Conservation (phyloP, 2,888 invertebrate species). For the Allacma fusca region DNA sequence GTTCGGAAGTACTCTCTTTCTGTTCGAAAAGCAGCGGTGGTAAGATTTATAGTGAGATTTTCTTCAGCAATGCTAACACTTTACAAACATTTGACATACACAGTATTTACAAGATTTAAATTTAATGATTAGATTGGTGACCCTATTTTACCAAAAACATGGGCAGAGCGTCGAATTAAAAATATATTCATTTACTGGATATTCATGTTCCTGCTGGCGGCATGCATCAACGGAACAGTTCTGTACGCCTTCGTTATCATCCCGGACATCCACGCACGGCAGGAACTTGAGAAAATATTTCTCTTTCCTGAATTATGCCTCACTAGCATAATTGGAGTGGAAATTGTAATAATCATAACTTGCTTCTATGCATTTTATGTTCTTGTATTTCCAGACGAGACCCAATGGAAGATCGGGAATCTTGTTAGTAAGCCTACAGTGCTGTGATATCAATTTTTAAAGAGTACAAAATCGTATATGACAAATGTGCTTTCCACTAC, state of each 20-base stretch:
- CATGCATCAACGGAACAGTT: neutral
- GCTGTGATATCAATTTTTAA: too few species aligned
- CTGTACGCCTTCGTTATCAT: slow-evolving; percentile 14
- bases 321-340: slow-evolving; percentile 10
- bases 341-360: neutral
- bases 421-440: too few species aligned
- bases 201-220: slow-evolving; percentile 3
- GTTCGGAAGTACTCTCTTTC: too few species aligned
- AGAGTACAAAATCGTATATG: too few species aligned
- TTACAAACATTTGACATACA: too few species aligned
- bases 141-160: slow-evolving; percentile 16
- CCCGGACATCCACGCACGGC: neutral
- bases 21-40: too few species aligned
- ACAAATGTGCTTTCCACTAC: too few species aligned
- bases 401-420: slow-evolving; percentile 19
- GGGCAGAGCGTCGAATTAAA: slow-evolving; percentile 18
- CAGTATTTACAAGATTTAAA: too few species aligned
- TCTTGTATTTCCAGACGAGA: slow-evolving; percentile 3
- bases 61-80: too few species aligned
- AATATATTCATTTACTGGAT: slow-evolving; percentile 34
- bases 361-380: slow-evolving; percentile 22
- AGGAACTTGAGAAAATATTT: neutral
- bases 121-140: slow-evolving; percentile 21
- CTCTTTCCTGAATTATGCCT: neutral
- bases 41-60: too few species aligned